Base-by-base conservation (phyloP, 2,888 invertebrate genomes). In the Lycocerus yunnanus region DNA sequence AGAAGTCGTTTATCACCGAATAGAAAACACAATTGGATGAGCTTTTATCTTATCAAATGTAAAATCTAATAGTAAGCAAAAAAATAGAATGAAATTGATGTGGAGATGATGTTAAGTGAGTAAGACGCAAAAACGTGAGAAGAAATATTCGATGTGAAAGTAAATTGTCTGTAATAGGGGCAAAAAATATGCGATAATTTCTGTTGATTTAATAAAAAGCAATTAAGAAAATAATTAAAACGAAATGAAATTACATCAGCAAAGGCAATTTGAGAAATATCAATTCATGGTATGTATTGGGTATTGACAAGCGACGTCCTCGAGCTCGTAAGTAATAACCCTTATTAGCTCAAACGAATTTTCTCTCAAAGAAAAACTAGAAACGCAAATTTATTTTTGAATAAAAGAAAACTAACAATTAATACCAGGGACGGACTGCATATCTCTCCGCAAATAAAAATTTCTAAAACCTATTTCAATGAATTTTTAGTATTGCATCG, bases 71-170 rank as follows among this genome's bases (percentile, higher is more conserved):
- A 71, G 65, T 58, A 66, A 63, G 21, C 63, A 65, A 27, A 70
- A 58, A 66, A 43, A 43, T n/a, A 61, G 43, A 63, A 58, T 15
- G 66, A 63, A 66, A 71, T 71, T 71, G 71, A 66, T 71, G 71
- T 43, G 58, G 66, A 61, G 66, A 71, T 15, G 71, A 21, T 66
- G 71, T 58, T 71, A 66, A 61, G 66, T 66, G 71, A 71, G 66
- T 71, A 66, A 71, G 66, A 66, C 21, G 58, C 21, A 59, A 59
- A 66, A n/a, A 66, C 43, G 66, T 66, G 71, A 71, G 18, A 66
- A 66, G 66, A 61, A 71, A 71, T 71, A 71, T 66, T 15, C 58
- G 59, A 71, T 71, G 66, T 58, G 58, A 43, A 43, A 43, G n/a
- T 43, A 43, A 43, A 43, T 43, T 43, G 43, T 6, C 43, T 43